Evolutionary conservation across 2,797 vertebrate species (phyloP).

Genomic region (Pseudochirops corinnae): DNA sequence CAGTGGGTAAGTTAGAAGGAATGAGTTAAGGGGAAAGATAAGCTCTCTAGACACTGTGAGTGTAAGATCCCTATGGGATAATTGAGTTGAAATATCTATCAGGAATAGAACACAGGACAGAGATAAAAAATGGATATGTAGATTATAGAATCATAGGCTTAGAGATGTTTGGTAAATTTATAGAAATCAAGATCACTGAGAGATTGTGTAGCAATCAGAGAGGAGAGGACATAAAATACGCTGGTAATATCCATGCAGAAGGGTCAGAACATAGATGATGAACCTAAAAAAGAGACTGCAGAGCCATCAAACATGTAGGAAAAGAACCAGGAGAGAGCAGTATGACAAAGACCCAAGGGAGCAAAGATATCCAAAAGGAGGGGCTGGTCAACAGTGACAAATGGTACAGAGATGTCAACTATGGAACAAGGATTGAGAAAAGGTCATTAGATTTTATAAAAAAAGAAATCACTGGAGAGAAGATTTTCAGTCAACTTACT

Average conservation of each 20-base stretch:
- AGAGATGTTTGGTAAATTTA: neutral
- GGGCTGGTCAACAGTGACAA: neutral
- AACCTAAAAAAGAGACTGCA: neutral
- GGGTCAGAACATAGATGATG: neutral
- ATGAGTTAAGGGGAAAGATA: neutral
- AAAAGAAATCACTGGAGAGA: neutral
- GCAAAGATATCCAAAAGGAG: neutral
- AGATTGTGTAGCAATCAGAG: neutral
- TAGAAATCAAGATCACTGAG: neutral
- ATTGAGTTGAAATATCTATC: neutral
- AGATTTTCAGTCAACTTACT: neutral
- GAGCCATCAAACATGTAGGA: neutral
- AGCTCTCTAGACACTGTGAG: neutral
- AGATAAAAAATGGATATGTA: neutral
- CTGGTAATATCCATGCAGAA: neutral
- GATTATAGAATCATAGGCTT: neutral
- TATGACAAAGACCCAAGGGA: neutral
- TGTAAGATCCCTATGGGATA: neutral
- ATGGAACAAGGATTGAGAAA: neutral
- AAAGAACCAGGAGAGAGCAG: neutral
- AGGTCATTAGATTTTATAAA: neutral
- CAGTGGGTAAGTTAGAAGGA: neutral
- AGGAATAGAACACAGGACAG: too few relatives aligned
- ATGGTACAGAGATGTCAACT: neutral
- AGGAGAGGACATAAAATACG: neutral